These are phyloP conservation scores for Exephanes ischioxanthus DNA, from an alignment of 2,888 invertebrate species.

Conservation along the genomic window DNA sequence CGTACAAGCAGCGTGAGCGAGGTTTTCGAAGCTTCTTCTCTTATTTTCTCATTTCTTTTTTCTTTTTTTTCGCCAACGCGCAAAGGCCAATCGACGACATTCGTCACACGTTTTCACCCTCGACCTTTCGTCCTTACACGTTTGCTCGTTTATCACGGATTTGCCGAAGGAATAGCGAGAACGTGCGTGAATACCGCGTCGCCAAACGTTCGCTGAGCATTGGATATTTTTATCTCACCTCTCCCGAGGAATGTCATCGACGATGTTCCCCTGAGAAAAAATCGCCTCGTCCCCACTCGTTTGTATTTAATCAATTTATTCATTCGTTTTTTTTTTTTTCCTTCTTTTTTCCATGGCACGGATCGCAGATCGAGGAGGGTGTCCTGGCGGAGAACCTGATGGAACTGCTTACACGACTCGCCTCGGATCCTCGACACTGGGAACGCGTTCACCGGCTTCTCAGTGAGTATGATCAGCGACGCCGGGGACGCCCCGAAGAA, in stretches of 20 bases:
- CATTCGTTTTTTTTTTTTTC: neutral
- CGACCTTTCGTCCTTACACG: constrained; percentile 59
- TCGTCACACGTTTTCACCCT: constrained; percentile 55
- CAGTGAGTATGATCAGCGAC: constrained; percentile 77
- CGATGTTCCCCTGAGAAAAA: neutral
- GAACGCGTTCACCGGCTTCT: constrained; percentile 78
- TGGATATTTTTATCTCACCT: neutral
- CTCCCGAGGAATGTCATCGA: neutral
- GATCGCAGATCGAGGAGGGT: constrained; percentile 72
- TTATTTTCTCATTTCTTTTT: constrained; percentile 19
- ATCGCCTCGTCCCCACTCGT: neutral
- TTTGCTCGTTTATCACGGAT: constrained; percentile 37
- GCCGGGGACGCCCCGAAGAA: constrained; percentile 21
- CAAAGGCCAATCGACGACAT: constrained; percentile 26
- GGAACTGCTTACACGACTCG: constrained; percentile 79
- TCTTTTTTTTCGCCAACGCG: neutral
- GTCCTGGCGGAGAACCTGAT: constrained; percentile 75
- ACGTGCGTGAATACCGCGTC: constrained; percentile 45
- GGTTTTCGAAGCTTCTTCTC: constrained; percentile 13
- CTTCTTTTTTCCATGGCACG: constrained; percentile 50
- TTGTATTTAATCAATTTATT: neutral
- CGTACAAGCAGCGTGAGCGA: constrained; percentile 14
- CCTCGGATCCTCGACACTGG: constrained; percentile 79
- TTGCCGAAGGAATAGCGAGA: constrained; percentile 24
- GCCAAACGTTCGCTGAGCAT: constrained; percentile 15